Evolutionary conservation across 2,113 vertebrate species (phyloP).

Genomic region (Cynopterus brachyotis): DNA sequence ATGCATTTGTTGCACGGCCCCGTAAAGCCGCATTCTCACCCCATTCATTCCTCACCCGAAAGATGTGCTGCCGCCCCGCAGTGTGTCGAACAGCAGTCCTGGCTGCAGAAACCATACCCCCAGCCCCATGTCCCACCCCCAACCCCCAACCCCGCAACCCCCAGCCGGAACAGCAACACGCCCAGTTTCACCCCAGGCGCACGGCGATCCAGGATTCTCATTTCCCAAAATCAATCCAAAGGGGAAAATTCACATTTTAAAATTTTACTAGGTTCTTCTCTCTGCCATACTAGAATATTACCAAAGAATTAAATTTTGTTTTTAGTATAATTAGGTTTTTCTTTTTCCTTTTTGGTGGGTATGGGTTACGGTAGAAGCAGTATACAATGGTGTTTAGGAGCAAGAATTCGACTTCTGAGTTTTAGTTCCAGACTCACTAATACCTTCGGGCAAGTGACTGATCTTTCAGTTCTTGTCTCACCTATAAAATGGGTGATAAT

Average conservation of each 20-base stretch:
- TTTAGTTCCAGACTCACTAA: not conserved
- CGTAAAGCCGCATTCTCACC: rapidly evolving
- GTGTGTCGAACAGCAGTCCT: no score
- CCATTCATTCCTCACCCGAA: not conserved
- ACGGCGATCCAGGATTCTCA: not conserved
- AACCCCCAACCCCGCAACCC: not conserved
- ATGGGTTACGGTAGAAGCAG: not conserved
- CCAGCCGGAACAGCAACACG: rapidly evolving
- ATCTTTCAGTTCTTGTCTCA: not conserved
- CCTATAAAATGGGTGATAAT: not conserved
- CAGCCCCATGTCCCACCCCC: not conserved
- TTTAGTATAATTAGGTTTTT: not conserved
- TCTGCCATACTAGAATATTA: not conserved
- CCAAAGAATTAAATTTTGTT: not conserved
- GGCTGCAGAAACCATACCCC: not conserved
- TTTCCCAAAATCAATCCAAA: not conserved
- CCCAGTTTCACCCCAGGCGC: not conserved
- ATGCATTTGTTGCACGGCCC: not conserved
- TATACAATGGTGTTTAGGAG: not conserved
- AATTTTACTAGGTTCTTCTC: not conserved
- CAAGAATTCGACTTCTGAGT: not conserved
- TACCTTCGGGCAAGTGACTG: not conserved
- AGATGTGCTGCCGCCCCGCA: rapidly evolving
- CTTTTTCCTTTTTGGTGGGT: not conserved
- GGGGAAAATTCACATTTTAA: not conserved